Base-by-base conservation (phyloP, 2,888 invertebrate genomes). In the Nesidiocoris tenuis region DNA sequence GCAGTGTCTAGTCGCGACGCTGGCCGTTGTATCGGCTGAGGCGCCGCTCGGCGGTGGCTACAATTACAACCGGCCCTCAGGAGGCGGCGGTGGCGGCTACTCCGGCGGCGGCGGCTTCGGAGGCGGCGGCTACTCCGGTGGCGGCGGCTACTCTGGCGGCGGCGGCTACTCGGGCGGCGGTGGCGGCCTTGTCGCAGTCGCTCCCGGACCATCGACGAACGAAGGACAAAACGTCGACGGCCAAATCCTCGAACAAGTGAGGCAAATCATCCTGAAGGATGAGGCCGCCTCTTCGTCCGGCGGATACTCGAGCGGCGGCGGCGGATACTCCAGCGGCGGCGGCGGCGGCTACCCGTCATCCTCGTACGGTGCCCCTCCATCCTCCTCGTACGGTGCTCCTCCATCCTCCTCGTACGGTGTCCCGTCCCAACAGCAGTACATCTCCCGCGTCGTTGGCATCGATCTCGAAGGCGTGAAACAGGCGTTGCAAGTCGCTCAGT, bases 401-500 rank as follows among this genome's bases (percentile, higher is more conserved):
- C 83, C 84, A 5, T 84, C 84, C 77, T 81, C 82, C 54, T 81
- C 82, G 59, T 85, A 85, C 79, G 85, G 85, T 2, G 86, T 86
- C 22, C 87, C 88, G 59, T 84, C 86, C 75, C 83, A 84, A 80
- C 81, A 82, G 24, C 83, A 82, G 39, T 85, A 87, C 82, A 86
- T 90, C 0, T 86, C 86, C 78, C 88, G 90, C 81, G 93, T 94
- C 75, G 92, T 93, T 80, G 94, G 93, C 80, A 90, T 94, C 84
- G 90, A 92, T 84, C 89, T 94, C 79, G 94, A 93, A 82, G 93
- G 91, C 79, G 91, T 93, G 82, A 91, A 92, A 82, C 93, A 93
- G 82, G 93, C 93, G 81, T 91, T 94, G 85, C 93, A 94, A 84
- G 93, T 94, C 79, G 94, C 94, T 61, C 93, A 94, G 82, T 93